Percentiles rank a stretch among this genome's conserved stretches.
phyloP scores from a whole-genome alignment of 2,113 vertebrate species.

The Triplophysa dalaica region DNA sequence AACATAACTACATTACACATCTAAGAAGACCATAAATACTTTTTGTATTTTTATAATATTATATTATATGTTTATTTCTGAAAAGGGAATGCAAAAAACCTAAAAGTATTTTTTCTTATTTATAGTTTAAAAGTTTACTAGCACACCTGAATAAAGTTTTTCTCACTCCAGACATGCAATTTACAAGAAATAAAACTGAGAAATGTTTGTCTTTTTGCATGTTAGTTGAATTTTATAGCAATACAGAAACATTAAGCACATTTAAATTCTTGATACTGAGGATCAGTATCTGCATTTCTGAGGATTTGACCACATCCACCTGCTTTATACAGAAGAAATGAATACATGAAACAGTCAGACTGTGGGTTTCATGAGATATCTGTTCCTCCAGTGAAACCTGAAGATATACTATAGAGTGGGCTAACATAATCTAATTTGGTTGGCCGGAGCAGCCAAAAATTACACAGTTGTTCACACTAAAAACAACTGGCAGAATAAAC shows the following conservation, averaged over 20 bases:
- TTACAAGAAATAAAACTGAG: no score
- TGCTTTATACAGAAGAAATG: constrained; percentile 62
- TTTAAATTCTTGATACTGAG: constrained; percentile 63
- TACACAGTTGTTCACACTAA: constrained; percentile 61
- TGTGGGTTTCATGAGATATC: constrained; percentile 15
- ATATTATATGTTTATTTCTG: no score
- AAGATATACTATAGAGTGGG: constrained; percentile 68
- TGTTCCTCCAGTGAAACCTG: constrained; percentile 50
- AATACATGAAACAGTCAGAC: background rate
- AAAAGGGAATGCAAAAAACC: no score
- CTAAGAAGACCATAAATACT: no score
- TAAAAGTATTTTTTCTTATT: no score
- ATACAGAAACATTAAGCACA: background rate
- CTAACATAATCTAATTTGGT: constrained; percentile 62
- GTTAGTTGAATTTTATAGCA: background rate
- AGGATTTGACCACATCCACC: constrained; percentile 73
- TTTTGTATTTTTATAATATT: no score
- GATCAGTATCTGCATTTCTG: constrained; percentile 68
- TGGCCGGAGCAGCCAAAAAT: constrained; percentile 57
- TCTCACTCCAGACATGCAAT: no score
- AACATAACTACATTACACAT: no score
- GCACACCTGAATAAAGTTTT: no score
- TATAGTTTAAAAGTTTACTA: no score
- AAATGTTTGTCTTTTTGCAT: background rate
- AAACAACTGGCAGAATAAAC: constrained; percentile 57